These are phyloP conservation scores for Ictalurus furcatus DNA, from an alignment of 2,113 vertebrate species.

Conservation along the genomic window DNA sequence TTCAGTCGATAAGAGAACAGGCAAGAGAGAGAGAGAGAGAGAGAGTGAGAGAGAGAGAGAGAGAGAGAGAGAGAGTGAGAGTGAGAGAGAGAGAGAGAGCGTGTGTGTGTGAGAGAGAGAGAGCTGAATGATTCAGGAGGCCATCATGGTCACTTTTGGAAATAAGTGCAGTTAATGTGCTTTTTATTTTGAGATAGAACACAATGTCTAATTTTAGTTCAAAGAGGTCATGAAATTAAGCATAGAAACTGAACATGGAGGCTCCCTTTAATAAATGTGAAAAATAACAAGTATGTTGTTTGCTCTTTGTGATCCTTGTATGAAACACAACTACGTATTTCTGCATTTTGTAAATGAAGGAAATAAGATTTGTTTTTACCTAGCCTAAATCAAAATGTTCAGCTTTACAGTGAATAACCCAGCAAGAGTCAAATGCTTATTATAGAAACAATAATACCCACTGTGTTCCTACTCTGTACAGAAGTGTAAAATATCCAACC, in stretches of 20 bases:
- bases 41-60: background rate
- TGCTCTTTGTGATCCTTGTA: background rate
- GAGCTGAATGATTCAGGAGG: background rate
- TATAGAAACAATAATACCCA: background rate
- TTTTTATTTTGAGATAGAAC: background rate
- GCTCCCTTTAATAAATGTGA: background rate
- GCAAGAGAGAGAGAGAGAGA: background rate
- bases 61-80: background rate
- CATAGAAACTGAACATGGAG: background rate
- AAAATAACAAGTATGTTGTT: background rate
- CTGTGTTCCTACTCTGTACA: background rate
- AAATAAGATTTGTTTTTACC: background rate
- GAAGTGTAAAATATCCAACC: constrained; percentile 44
- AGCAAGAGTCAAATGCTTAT: background rate
- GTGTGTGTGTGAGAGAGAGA: background rate
- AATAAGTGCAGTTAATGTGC: background rate
- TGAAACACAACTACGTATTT: background rate
- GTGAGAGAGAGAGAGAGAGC: background rate
- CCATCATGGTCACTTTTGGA: background rate
- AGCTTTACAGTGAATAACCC: background rate
- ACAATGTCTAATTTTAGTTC: background rate
- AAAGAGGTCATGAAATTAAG: background rate
- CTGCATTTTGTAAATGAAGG: background rate
- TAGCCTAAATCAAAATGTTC: background rate
- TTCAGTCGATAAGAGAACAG: background rate